phyloP scores from a whole-genome alignment of 37 sponge, comb jelly and placozoan species.

The Eunapius fragilis region DNA sequence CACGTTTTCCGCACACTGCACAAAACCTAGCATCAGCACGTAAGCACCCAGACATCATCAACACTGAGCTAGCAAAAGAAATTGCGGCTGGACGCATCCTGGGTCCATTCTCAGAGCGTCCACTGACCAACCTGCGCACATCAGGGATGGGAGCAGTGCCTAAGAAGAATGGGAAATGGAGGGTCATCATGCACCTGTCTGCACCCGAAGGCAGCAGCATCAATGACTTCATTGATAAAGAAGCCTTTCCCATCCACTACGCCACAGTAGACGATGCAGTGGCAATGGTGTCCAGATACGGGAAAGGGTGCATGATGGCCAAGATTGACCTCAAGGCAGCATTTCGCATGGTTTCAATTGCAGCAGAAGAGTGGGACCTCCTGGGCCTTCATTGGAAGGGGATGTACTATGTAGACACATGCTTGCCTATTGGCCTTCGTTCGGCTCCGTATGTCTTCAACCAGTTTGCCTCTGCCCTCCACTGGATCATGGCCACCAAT shows the following conservation, averaged over 20 bases:
- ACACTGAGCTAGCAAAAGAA: conserved; percentile 20
- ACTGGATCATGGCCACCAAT: conserved; percentile 32
- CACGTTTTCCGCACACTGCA: conserved; percentile 7
- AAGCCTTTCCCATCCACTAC: conserved; percentile 15
- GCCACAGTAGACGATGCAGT: conserved; percentile 29
- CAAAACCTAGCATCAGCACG: conserved; percentile 6
- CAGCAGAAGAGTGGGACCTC: conserved; percentile 45
- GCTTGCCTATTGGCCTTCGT: conserved; percentile 37
- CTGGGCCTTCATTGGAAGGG: conserved; percentile 39
- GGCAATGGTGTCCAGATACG: not conserved
- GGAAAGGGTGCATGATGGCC: conserved; percentile 12
- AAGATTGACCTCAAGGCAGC: conserved; percentile 55
- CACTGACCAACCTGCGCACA: conserved; percentile 14
- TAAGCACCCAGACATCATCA: conserved; percentile 21
- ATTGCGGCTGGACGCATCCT: conserved; percentile 8
- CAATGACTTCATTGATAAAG: conserved; percentile 33
- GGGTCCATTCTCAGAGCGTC: conserved; percentile 21
- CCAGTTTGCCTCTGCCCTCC: conserved; percentile 11
- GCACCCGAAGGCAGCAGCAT: conserved; percentile 47
- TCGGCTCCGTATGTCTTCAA: conserved; percentile 33
- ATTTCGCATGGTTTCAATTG: conserved; percentile 37
- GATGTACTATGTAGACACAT: conserved; percentile 21
- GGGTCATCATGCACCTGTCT: conserved; percentile 45
- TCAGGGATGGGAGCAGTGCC: conserved; percentile 44
- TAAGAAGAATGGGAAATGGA: conserved; percentile 49